Evolutionary conservation across 2,888 invertebrate genomes (phyloP).

Genomic region (Cephus rjabovi): DNA sequence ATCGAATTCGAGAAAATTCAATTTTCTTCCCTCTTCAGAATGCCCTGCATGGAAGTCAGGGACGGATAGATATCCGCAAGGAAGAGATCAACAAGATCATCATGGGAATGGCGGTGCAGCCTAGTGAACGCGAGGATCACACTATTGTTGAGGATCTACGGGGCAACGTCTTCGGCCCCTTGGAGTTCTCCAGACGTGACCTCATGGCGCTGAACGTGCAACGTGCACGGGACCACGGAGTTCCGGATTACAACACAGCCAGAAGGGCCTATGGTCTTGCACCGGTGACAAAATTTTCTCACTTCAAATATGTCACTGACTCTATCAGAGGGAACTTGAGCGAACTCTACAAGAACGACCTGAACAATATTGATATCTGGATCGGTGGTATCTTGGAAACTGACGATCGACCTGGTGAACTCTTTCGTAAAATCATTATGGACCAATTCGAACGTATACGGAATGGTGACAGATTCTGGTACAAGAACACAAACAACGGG

Average conservation of each 20-base stretch:
- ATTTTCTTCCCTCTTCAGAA: slow-evolving; percentile 42
- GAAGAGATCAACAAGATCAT: slow-evolving; percentile 69
- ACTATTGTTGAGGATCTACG: slow-evolving; percentile 71
- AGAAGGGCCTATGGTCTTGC: slow-evolving; percentile 67
- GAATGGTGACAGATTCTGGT: slow-evolving; percentile 73
- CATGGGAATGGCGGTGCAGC: slow-evolving; percentile 69
- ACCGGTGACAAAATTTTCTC: slow-evolving; percentile 40
- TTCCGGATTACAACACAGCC: slow-evolving; percentile 74
- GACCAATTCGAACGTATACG: slow-evolving; percentile 72
- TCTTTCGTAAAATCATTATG: slow-evolving; percentile 68
- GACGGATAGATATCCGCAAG: slow-evolving; percentile 31
- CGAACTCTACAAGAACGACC: slow-evolving; percentile 58
- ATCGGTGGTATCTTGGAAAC: slow-evolving; percentile 72
- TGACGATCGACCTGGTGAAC: slow-evolving; percentile 66
- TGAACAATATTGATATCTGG: slow-evolving; percentile 70
- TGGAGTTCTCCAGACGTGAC: slow-evolving; percentile 72
- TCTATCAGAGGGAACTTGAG: slow-evolving; percentile 41
- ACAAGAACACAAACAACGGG: slow-evolving; percentile 67
- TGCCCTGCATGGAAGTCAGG: slow-evolving; percentile 32
- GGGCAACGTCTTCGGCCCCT: slow-evolving; percentile 69
- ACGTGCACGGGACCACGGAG: slow-evolving; percentile 70
- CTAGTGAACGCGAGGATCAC: slow-evolving; percentile 30
- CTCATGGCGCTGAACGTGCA: slow-evolving; percentile 73
- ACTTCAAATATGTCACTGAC: slow-evolving; percentile 42
- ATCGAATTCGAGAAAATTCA: slow-evolving; percentile 9